These are phyloP conservation scores for Euphonia xanthogaster DNA, from an alignment of 2,797 vertebrate species.

Conservation along the genomic window DNA sequence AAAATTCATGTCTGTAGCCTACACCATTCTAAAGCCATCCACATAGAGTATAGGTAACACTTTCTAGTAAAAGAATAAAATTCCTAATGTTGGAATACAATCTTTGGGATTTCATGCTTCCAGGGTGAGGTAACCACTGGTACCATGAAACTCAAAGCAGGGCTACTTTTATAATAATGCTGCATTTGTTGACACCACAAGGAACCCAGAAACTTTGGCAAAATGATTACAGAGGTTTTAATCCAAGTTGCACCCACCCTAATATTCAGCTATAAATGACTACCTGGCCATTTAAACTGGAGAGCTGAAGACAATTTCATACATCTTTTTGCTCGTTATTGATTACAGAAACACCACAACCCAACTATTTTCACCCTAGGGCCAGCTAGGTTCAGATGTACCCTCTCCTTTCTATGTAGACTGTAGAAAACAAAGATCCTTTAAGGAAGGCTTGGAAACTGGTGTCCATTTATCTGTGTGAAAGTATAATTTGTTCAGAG, in stretches of 20 bases:
- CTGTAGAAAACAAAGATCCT: rapidly evolving
- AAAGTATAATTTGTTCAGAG: background rate
- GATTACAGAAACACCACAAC: background rate
- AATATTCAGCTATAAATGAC: background rate
- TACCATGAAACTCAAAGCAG: background rate
- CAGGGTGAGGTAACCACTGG: background rate
- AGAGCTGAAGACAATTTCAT: background rate
- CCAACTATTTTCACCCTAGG: background rate
- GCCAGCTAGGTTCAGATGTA: background rate
- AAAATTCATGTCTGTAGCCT: background rate
- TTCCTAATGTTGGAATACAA: background rate
- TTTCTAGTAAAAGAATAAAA: background rate
- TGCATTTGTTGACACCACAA: background rate
- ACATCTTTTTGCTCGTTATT: background rate
- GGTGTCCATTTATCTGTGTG: background rate
- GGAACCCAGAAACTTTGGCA: background rate
- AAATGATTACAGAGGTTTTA: background rate
- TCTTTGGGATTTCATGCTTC: background rate
- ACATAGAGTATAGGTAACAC: background rate
- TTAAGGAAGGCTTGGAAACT: background rate
- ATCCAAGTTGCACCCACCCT: background rate
- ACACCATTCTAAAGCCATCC: background rate
- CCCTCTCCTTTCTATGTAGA: background rate
- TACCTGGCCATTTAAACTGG: background rate
- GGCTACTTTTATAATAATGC: background rate